These are phyloP conservation scores for Ammodytes marinus DNA, from an alignment of 2,113 vertebrate genomes.

Conservation along the genomic window DNA sequence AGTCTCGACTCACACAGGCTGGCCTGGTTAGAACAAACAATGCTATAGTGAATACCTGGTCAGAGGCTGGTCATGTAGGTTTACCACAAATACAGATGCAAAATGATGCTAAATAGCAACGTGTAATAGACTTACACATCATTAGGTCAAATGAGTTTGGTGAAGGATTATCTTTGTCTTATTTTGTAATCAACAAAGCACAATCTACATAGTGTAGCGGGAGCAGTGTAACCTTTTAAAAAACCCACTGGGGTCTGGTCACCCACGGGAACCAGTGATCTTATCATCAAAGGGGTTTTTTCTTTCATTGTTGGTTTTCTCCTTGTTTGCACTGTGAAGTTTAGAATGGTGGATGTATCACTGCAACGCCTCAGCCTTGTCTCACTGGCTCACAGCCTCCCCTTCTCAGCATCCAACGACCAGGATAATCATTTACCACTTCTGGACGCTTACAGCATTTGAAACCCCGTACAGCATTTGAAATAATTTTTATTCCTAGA, in stretches of 20 bases:
- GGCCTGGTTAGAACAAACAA: conserved; percentile 65
- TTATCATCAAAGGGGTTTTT: conserved; percentile 76
- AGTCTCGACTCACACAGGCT: conserved; percentile 62
- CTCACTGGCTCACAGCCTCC: conserved; percentile 48
- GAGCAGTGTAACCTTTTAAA: conserved; percentile 77
- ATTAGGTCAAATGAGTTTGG: conserved; percentile 73
- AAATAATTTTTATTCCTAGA: conserved; percentile 15
- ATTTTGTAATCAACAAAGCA: conserved; percentile 88
- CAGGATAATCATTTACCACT: conserved; percentile 25
- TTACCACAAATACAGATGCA: conserved; percentile 68
- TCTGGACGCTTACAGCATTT: conserved; percentile 7
- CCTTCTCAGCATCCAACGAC: conserved; percentile 49
- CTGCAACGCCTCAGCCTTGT: conserved; percentile 73
- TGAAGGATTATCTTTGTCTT: conserved; percentile 77
- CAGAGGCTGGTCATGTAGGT: conserved; percentile 66
- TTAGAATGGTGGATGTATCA: conserved; percentile 79
- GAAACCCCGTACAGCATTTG: not conserved
- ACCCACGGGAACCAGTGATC: conserved; percentile 69
- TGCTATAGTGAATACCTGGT: conserved; percentile 50
- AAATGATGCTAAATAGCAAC: conserved; percentile 55
- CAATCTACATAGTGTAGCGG: conserved; percentile 83
- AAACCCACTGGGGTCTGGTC: conserved; percentile 63
- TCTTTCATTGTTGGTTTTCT: conserved; percentile 80
- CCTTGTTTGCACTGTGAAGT: conserved; percentile 86
- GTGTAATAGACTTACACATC: conserved; percentile 76